Percentiles rank a stretch among this genome's conserved stretches.
Conservation (phyloP, 2,888 invertebrate species). For the Brassicogethes aeneus region DNA sequence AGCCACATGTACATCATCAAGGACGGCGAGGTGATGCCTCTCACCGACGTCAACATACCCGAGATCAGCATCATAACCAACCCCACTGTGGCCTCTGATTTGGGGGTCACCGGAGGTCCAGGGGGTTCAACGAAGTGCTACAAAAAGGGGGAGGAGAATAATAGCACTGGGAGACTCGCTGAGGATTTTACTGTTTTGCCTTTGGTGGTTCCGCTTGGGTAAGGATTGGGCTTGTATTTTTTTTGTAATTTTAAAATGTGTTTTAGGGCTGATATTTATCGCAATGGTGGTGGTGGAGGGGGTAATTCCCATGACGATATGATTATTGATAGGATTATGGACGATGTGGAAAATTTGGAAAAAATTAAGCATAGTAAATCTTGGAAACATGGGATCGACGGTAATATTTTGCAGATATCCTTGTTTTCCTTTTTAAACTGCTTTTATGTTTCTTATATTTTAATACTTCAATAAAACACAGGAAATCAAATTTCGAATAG, state of each 20-base stretch:
- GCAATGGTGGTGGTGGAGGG: no score
- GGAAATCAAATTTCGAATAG: no score
- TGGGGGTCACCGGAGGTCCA: background rate
- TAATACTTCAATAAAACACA: no score
- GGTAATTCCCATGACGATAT: background rate
- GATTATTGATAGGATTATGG: conserved; percentile 5
- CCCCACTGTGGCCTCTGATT: background rate
- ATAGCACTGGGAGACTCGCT: background rate
- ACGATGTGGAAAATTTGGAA: conserved; percentile 17
- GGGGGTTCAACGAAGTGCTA: background rate
- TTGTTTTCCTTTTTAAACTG: no score
- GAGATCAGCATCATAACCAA: background rate
- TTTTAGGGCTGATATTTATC: no score
- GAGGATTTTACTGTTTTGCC: background rate
- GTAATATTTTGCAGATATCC: no score
- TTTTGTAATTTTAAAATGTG: no score
- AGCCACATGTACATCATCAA: background rate
- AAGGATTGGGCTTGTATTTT: no score
- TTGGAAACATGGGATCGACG: conserved; percentile 12
- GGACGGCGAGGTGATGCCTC: background rate
- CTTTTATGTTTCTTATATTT: no score
- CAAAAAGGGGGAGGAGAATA: background rate
- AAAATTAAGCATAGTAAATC: conserved; percentile 14
- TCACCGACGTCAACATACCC: background rate
- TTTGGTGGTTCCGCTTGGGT: background rate